Conservation (phyloP, 2,888 invertebrate genomes). For the Machimus rusticus region DNA sequence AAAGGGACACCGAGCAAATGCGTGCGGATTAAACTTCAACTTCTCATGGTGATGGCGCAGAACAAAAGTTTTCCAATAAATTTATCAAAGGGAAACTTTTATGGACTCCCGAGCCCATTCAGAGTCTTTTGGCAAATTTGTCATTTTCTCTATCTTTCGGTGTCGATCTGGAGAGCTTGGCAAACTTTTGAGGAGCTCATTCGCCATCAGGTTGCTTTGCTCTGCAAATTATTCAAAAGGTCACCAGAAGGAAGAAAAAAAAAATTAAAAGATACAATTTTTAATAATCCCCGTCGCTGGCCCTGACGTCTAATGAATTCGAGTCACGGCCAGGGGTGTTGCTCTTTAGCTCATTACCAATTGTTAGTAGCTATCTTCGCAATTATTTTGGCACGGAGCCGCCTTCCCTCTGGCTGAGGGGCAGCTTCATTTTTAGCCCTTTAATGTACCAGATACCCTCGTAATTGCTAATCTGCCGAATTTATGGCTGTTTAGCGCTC, state of each 20-base stretch:
- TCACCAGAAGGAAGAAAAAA: background rate
- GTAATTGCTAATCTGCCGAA: background rate
- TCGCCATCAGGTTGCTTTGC: background rate
- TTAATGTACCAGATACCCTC: background rate
- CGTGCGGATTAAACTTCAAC: constrained; percentile 19
- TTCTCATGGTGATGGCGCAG: background rate
- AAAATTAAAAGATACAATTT: background rate
- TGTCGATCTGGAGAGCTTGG: background rate
- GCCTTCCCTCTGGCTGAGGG: background rate
- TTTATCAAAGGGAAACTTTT: constrained; percentile 27
- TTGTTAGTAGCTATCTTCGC: background rate
- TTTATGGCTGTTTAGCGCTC: background rate
- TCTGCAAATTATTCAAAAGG: background rate
- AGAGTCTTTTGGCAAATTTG: constrained; percentile 23
- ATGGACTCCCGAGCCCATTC: background rate
- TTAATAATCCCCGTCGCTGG: background rate
- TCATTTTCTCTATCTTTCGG: constrained; percentile 3
- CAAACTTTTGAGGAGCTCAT: background rate
- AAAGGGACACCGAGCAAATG: background rate
- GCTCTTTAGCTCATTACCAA: background rate
- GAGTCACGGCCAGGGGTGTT: background rate
- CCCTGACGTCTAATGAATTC: background rate
- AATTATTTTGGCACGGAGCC: background rate
- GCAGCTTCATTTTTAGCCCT: background rate
- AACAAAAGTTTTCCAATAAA: constrained; percentile 31